Conservation (phyloP, 2,113 vertebrate species). For the Potamarius usumacintae region DNA sequence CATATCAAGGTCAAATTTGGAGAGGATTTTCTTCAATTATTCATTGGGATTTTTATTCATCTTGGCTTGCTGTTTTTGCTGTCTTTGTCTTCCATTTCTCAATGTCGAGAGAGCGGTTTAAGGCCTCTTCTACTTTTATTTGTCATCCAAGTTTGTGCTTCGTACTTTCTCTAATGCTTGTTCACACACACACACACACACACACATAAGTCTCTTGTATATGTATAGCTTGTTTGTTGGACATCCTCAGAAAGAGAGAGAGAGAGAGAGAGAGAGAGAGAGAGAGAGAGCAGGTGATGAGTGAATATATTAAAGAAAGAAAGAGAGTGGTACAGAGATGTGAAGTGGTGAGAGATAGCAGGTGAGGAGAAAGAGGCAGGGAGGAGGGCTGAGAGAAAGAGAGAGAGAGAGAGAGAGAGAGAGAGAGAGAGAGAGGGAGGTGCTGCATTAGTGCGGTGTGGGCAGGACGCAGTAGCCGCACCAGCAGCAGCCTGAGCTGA, state of each 20-base stretch:
- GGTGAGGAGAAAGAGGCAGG: constrained; percentile 8
- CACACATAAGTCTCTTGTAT: neutral
- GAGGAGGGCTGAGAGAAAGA: constrained; percentile 4
- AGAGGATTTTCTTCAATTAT: constrained; percentile 54
- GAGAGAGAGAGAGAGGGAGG: constrained; percentile 54
- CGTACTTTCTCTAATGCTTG: constrained; percentile 5
- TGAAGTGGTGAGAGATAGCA: constrained; percentile 21
- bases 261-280: neutral
- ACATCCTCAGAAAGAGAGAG: neutral
- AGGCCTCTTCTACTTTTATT: constrained; percentile 20
- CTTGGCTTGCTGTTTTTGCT: constrained; percentile 10
- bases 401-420: constrained; percentile 46
- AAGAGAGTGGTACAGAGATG: neutral
- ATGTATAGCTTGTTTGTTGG: constrained; percentile 14
- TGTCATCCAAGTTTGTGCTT: constrained; percentile 36
- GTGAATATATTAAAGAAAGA: neutral
- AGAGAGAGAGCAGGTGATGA: neutral
- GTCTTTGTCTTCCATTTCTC: neutral
- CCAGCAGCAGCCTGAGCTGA: constrained; percentile 65
- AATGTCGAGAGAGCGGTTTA: neutral
- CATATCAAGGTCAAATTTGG: constrained; percentile 58
- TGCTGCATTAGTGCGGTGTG: constrained; percentile 68
- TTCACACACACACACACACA: neutral
- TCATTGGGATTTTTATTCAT: constrained; percentile 43
- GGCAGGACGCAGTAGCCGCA: constrained; percentile 60